These are phyloP conservation scores for Heliconius hortense DNA, from an alignment of 2,888 invertebrate genomes.

Conservation along the genomic window DNA sequence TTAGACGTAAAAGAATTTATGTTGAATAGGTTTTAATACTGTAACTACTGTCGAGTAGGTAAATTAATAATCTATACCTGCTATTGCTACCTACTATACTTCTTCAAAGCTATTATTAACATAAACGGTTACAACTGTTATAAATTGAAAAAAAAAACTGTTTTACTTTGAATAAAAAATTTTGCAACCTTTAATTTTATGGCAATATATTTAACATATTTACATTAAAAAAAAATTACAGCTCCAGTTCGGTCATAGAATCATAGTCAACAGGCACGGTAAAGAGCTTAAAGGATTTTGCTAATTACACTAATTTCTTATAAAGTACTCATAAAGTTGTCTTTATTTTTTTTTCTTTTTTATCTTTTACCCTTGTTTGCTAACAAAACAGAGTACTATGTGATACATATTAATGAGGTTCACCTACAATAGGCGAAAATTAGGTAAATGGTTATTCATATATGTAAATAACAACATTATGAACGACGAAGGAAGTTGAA, in stretches of 20 bases:
- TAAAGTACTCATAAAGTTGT: not conserved
- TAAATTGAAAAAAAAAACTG: no score
- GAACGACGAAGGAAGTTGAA: conserved; percentile 45
- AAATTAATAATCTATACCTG: no score
- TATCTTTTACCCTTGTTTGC: not conserved
- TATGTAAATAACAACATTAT: conserved; percentile 36
- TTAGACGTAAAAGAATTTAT: not conserved
- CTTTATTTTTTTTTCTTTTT: not conserved
- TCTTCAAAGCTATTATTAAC: no score
- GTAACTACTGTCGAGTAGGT: no score
- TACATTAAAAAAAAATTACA: not conserved
- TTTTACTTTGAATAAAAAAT: no score
- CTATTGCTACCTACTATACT: no score
- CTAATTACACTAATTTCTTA: not conserved
- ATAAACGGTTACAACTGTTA: no score
- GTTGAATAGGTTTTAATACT: no score
- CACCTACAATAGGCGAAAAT: conserved; percentile 18
- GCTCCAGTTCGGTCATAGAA: not conserved
- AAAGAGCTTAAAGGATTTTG: not conserved
- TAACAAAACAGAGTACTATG: not conserved
- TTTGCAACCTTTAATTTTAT: no score
- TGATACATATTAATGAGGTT: conserved; percentile 9
- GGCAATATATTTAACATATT: not conserved
- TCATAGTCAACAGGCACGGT: not conserved
- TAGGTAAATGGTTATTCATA: conserved; percentile 34